Percentiles rank a stretch among this genome's conserved stretches.
These are phyloP conservation scores for Brienomyrus brachyistius DNA, from an alignment of 2,113 vertebrate species.

Conservation along the genomic window DNA sequence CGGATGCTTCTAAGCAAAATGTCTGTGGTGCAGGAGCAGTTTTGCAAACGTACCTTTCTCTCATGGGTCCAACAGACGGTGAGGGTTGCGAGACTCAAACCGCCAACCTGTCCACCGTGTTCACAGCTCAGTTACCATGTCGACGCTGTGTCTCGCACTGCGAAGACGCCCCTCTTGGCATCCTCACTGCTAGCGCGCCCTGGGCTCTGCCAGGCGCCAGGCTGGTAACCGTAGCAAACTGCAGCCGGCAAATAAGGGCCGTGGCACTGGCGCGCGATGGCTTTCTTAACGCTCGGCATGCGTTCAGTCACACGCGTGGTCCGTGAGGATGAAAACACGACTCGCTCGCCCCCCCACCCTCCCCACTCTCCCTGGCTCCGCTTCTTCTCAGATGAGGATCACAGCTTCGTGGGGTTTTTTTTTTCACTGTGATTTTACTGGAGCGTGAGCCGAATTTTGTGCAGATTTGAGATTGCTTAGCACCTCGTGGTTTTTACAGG, in stretches of 20 bases:
- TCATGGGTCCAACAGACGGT: background rate
- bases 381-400: background rate
- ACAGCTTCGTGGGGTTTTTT: background rate
- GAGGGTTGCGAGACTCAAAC: background rate
- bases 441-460: background rate
- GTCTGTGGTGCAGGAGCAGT: background rate
- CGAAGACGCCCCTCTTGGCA: background rate
- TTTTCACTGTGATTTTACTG: background rate
- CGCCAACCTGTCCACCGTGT: background rate
- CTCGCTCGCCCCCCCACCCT: background rate
- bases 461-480: background rate
- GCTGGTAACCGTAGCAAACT: background rate
- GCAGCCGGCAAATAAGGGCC: background rate
- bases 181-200: background rate
- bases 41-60: background rate
- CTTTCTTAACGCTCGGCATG: conserved; percentile 7
- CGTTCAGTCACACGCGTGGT: background rate
- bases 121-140: background rate
- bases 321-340: conserved; percentile 1
- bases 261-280: background rate
- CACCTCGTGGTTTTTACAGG: background rate
- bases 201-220: background rate
- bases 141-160: background rate
- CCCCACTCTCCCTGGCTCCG: background rate
- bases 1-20: background rate